These are phyloP conservation scores for Ochlodes sylvanus DNA, from an alignment of 2,888 invertebrate species.

Conservation along the genomic window DNA sequence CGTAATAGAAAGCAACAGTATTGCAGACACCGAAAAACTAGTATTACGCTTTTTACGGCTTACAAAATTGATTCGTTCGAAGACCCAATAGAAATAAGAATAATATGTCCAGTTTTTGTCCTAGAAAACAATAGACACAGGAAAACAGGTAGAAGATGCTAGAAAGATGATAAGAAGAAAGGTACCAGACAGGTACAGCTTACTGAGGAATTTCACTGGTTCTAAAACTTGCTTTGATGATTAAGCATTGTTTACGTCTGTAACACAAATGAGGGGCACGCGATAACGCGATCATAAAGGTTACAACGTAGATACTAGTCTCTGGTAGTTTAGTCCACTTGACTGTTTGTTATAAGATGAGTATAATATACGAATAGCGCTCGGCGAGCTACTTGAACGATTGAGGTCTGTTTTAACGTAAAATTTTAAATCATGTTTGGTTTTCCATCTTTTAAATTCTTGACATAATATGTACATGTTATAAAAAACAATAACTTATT, in stretches of 20 bases:
- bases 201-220: constrained; percentile 22
- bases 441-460: too few species aligned
- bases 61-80: constrained; percentile 5
- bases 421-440: too few species aligned
- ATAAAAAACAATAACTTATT: too few species aligned
- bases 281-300: constrained; percentile 66
- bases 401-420: too few species aligned
- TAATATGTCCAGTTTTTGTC: background rate
- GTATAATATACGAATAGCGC: background rate
- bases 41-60: background rate
- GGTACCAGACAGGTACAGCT: constrained; percentile 5
- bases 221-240: constrained; percentile 27
- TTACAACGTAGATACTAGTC: constrained; percentile 45
- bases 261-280: constrained; percentile 60
- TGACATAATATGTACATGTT: too few species aligned
- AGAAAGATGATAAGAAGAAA: constrained; percentile 13
- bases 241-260: constrained; percentile 54
- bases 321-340: constrained; percentile 48
- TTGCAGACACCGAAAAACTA: constrained; percentile 12
- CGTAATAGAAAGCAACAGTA: background rate
- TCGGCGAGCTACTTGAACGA: background rate
- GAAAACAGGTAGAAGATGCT: constrained; percentile 20
- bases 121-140: background rate
- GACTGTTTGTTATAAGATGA: constrained; percentile 23
- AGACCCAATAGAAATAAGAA: background rate